These are phyloP conservation scores for Nannobrachium achirus DNA, from an alignment of 2,113 vertebrate species.

Conservation along the genomic window DNA sequence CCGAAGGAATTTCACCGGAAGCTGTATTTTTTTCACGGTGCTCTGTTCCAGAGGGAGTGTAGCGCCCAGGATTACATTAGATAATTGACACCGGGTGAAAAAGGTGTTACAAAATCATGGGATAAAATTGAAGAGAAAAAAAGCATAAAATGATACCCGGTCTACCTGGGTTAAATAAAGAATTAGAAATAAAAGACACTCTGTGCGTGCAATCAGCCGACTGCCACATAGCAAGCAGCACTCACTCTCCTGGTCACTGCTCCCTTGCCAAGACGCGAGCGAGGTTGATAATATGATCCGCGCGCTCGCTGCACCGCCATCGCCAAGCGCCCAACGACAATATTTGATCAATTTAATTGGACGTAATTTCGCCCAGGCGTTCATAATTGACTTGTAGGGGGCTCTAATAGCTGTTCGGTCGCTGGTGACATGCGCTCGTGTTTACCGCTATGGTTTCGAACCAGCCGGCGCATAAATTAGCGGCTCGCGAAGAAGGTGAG, in stretches of 20 bases:
- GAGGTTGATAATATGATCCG: slow-evolving; percentile 2
- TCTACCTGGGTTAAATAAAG: slow-evolving; percentile 12
- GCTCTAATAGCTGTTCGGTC: slow-evolving; percentile 18
- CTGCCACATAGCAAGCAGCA: slow-evolving; percentile 25
- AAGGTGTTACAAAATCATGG: no score
- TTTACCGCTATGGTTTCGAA: slow-evolving; percentile 30
- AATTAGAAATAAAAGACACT: slow-evolving; percentile 7
- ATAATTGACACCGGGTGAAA: no score
- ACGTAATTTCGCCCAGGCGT: slow-evolving; percentile 7
- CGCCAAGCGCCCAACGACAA: slow-evolving; percentile 20
- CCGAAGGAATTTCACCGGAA: no score
- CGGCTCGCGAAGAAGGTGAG: slow-evolving; percentile 40
- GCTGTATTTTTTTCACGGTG: no score
- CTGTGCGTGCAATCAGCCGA: slow-evolving; percentile 16
- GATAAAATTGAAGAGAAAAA: no score
- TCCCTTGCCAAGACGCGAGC: slow-evolving; percentile 4
- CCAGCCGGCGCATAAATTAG: slow-evolving; percentile 33
- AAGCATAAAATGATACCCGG: no score
- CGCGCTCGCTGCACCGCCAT: not conserved
- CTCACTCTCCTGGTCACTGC: slow-evolving; percentile 9
- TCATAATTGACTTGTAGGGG: slow-evolving; percentile 23
- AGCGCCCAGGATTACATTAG: no score
- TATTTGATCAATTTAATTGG: slow-evolving; percentile 55
- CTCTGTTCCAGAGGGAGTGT: no score
- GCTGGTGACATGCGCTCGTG: slow-evolving; percentile 18